phyloP scores from a whole-genome alignment of 2,888 invertebrate species.

The Agrotis segetum region DNA sequence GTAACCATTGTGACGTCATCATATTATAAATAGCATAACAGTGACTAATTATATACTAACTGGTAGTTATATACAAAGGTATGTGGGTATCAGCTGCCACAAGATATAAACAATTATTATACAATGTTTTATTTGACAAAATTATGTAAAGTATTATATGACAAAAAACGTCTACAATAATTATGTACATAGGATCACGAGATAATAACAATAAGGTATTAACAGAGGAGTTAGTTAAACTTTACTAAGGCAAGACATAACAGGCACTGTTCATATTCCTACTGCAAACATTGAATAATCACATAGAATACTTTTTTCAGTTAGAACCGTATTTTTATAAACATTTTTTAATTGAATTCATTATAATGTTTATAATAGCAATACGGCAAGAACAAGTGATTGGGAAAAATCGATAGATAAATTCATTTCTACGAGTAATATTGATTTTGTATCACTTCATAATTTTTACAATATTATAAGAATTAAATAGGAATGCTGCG shows the following conservation, averaged over 20 bases:
- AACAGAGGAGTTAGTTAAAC: slow-evolving; percentile 61
- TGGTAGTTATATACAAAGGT: slow-evolving; percentile 53
- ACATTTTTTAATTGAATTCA: slow-evolving; percentile 8
- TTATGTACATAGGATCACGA: slow-evolving; percentile 63
- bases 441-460: slow-evolving; percentile 5
- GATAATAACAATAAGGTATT: slow-evolving; percentile 54
- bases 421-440: background rate
- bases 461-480: no score
- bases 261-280: slow-evolving; percentile 71
- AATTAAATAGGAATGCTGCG: background rate
- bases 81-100: slow-evolving; percentile 52
- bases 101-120: slow-evolving; percentile 49
- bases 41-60: slow-evolving; percentile 51
- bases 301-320: slow-evolving; percentile 36
- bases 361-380: slow-evolving; percentile 11
- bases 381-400: slow-evolving; percentile 37
- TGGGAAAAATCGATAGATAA: background rate
- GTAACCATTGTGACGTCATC: slow-evolving; percentile 65
- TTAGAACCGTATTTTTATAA: slow-evolving; percentile 23
- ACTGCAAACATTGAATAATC: slow-evolving; percentile 48
- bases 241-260: slow-evolving; percentile 80
- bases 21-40: slow-evolving; percentile 50
- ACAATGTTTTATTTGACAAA: slow-evolving; percentile 52
- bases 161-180: slow-evolving; percentile 49
- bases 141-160: slow-evolving; percentile 43